Evolutionary conservation across 2,113 vertebrate genomes (phyloP).

Genomic region (Dicrurus megarhynchus): DNA sequence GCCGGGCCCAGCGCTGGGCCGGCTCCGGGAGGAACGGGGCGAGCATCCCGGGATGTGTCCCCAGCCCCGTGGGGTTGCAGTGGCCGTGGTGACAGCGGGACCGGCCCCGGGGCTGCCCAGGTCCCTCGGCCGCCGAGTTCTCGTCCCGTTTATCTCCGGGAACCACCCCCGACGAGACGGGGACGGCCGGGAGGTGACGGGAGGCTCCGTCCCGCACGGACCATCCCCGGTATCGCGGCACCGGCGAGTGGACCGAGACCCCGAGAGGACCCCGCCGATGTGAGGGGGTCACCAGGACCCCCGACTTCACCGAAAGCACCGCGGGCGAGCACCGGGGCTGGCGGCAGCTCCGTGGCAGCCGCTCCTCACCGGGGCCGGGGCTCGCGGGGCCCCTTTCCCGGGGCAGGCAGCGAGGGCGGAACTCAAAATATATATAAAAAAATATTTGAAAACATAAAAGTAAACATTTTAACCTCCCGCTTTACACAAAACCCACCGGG

Average conservation of each 20-base stretch:
- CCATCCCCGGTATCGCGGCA: no score
- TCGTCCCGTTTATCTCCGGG: neutral
- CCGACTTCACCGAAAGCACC: neutral
- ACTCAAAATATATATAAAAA: neutral
- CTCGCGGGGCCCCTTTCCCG: no score
- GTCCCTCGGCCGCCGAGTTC: neutral
- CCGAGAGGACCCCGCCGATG: neutral
- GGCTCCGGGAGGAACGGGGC: neutral
- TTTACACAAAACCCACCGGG: rapidly evolving
- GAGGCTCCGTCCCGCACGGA: neutral
- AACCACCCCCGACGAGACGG: rapidly evolving
- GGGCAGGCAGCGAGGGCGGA: neutral
- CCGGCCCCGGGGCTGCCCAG: no score
- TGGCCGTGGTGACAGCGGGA: neutral
- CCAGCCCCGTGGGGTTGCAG: neutral
- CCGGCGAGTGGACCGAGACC: neutral
- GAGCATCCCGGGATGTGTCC: neutral
- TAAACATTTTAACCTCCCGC: neutral
- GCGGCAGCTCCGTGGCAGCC: neutral
- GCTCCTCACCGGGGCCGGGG: neutral
- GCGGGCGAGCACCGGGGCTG: neutral
- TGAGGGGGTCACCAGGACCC: neutral
- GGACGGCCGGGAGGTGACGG: neutral
- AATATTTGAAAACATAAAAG: neutral
- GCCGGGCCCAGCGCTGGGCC: rapidly evolving